Base-by-base conservation (phyloP, 2,888 invertebrate genomes). In the Calliopum simillimum region DNA sequence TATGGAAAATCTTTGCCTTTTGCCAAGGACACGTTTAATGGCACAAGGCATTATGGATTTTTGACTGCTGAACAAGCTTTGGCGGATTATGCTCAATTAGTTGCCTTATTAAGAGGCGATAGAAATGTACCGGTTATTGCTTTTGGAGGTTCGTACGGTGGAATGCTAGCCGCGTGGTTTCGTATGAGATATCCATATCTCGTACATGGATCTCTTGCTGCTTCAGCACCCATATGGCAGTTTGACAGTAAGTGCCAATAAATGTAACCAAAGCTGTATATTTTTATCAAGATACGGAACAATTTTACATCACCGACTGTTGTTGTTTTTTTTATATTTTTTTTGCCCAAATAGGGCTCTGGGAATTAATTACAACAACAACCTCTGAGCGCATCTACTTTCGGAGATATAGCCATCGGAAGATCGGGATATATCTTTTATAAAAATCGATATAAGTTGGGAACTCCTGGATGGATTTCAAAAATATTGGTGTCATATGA, bases 121-220 rank as follows among this genome's bases (percentile, higher is more conserved):
- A 77, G 75, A 49, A 86, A 87, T 13, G 90, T 92, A 78, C 94
- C 96, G 0, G 95, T 98, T 5, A 92, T 99, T 75, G 94, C 94
- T 1, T 91, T 92, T 84, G 92, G 92, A 70, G 92, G 99, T 0
- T 98, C 97, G 0, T 99, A 99, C 84, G 99, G 99, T 0, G 99
- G 99, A 41, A 99, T 99, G 99, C 86, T 99, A 41, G 90, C 98
- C 0, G 94, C 98, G 0, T 99, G 98, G 94, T 90, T 99, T 80
- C 90, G 98, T 47, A 93, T 97, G 86, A 99, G 98, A 86, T 99
- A 98, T 87, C 98, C 98, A 0, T 94, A 96, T 81, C 82, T 95
- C 44, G 91, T 97, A 11, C 87, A 89, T 41, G 98, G 98, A 0
- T 93, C 98, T 1, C 91, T 99, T 73, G 97, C 99, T 4, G 92